Conservation (phyloP, 1,140 invertebrate species). For the Chrysopa pallens region DNA sequence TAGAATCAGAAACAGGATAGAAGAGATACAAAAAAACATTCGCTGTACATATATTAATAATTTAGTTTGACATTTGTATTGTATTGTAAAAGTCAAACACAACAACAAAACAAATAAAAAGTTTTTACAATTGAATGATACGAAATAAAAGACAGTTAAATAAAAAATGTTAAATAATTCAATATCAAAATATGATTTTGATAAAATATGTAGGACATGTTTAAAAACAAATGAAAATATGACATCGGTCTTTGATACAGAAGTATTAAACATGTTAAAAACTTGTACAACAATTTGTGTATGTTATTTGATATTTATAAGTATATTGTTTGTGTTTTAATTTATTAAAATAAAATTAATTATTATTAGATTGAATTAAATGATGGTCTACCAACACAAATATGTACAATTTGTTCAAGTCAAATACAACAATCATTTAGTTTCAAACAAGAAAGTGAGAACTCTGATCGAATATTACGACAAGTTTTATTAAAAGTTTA, state of each 20-base stretch:
- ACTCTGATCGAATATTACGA: slow-evolving; percentile 7
- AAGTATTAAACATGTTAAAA: neutral
- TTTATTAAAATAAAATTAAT: neutral
- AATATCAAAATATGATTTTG: neutral
- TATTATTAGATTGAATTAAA: slow-evolving; percentile 2
- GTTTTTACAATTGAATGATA: too few species aligned
- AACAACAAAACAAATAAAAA: too few species aligned
- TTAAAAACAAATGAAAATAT: neutral
- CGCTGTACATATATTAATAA: too few species aligned
- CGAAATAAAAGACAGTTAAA: too few species aligned
- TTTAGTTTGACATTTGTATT: too few species aligned
- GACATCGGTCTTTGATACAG: neutral
- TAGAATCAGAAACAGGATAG: too few species aligned
- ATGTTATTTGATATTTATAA: neutral
- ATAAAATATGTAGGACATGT: neutral
- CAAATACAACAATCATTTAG: slow-evolving; percentile 9
- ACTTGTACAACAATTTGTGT: neutral
- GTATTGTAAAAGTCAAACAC: too few species aligned
- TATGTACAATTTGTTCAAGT: slow-evolving; percentile 11
- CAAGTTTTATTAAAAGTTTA: neutral
- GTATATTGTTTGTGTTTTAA: neutral
- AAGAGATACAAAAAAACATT: too few species aligned
- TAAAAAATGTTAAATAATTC: too few species aligned
- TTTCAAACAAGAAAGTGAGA: slow-evolving; percentile 13
- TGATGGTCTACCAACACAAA: slow-evolving; percentile 10